phyloP scores from a whole-genome alignment of 2,113 vertebrate genomes.

The Nasalis larvatus region DNA sequence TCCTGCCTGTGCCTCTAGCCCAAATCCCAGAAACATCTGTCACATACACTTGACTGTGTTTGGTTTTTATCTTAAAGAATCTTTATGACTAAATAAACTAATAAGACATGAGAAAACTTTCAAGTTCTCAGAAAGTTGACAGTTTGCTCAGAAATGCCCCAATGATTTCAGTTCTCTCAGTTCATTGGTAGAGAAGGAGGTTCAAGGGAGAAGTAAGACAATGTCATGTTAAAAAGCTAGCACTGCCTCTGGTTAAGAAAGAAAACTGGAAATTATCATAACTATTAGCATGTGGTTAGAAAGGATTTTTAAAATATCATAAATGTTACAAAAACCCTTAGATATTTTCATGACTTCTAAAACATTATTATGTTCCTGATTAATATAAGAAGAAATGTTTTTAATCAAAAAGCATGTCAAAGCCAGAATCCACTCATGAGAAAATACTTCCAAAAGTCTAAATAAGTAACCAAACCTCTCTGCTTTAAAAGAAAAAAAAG shows the following conservation, averaged over 20 bases:
- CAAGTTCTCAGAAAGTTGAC: neutral
- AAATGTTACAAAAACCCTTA: constrained; percentile 21
- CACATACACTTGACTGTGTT: neutral
- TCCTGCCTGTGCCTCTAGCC: neutral
- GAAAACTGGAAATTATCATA: constrained; percentile 19
- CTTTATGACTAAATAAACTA: neutral
- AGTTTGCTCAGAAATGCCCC: neutral
- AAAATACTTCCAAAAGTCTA: constrained; percentile 30
- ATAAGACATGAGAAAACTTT: neutral
- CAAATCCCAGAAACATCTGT: neutral
- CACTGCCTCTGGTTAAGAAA: neutral
- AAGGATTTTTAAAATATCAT: constrained; percentile 1
- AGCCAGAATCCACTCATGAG: neutral
- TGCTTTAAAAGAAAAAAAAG: neutral
- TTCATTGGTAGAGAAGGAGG: neutral
- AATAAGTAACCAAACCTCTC: neutral
- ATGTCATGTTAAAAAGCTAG: neutral
- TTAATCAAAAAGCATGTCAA: neutral
- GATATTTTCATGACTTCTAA: constrained; percentile 41
- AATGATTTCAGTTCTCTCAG: neutral
- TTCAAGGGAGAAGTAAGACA: neutral
- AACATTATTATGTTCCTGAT: neutral
- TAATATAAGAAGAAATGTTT: constrained; percentile 3
- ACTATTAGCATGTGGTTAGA: neutral
- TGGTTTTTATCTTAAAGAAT: neutral